Evolutionary conservation across 1,140 invertebrate species (phyloP), one percentile per base, ranked within the genome.

Genomic region (Drosophila sproati): DNA sequence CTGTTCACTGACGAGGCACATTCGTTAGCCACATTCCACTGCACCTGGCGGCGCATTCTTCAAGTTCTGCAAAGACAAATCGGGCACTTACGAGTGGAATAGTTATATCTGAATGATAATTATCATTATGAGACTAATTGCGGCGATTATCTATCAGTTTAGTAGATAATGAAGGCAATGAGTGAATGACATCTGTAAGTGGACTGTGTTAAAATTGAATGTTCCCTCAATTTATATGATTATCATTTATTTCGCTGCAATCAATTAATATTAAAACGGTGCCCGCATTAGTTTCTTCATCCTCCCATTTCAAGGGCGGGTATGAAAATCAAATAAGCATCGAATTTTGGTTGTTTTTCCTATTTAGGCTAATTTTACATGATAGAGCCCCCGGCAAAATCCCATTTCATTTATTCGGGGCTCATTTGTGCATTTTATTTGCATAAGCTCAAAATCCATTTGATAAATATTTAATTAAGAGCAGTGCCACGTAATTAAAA

Each of bases 381-480:
- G 8, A 28, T 50, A 37, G 34, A 20, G 4, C 12, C 31, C 31
- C 29, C n/a, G n/a, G 10, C 20, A 43, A 52, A 61, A 50, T 55
- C 8, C 7, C 32, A 28, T 54, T 43, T 41, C 35, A 63, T 68
- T 73, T 39, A 77, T 88, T 82, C 28, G 60, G 34, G 63, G 73
- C 69, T 77, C 59, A 82, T 78, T 81, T 81, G 32, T 48, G 59
- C 47, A 66, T 73, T 73, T 82, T 82, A 87, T 87, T 88, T 77
- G 73, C 85, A 83, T 83, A 81, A 75, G 68, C 68, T 70, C 43
- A 8, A 81, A 85, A 67, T 72, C 50, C 55, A 71, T 68, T 88
- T 89, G 85, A 88, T 88, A 88, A 88, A 89, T 88, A 83, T 88
- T 88, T 80, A 88, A 88, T 87, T 87, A 83, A 55, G 60, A 72